These are phyloP conservation scores for Sialis fuliginosa DNA, from an alignment of 2,888 invertebrate genomes.

Conservation along the genomic window DNA sequence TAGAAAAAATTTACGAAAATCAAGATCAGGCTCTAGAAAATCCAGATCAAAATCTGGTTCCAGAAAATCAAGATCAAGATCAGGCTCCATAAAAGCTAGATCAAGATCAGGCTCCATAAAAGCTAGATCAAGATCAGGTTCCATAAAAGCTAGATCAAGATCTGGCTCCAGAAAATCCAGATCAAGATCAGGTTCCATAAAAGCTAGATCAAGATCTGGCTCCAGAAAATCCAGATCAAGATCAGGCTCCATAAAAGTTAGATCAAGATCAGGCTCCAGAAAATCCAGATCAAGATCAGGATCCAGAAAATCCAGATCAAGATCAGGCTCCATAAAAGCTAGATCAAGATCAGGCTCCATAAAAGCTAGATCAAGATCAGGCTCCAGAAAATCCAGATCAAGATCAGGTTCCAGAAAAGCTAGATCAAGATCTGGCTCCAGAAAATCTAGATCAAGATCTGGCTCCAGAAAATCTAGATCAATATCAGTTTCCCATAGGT, in stretches of 20 bases:
- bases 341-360: conserved; percentile 17
- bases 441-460: conserved; percentile 15
- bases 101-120: conserved; percentile 12
- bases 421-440: conserved; percentile 10
- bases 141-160: conserved; percentile 8
- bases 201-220: conserved; percentile 13
- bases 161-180: conserved; percentile 10
- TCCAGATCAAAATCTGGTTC: conserved; percentile 16
- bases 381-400: conserved; percentile 14
- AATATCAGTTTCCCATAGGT: conserved; percentile 14
- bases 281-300: conserved; percentile 17
- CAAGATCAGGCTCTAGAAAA: conserved; percentile 14
- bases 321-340: too few relatives aligned
- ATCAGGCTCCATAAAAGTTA: conserved; percentile 13
- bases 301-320: conserved; percentile 14
- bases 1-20: conserved; percentile 12
- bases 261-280: conserved; percentile 10
- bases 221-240: conserved; percentile 14
- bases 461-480: conserved; percentile 11
- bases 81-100: conserved; percentile 10
- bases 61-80: conserved; percentile 15
- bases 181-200: conserved; percentile 15
- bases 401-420: conserved; percentile 7
- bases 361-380: conserved; percentile 17
- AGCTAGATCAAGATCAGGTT: conserved; percentile 17